These are phyloP conservation scores for Metallyticus violacea DNA, from an alignment of 2,888 invertebrate species.

Conservation along the genomic window DNA sequence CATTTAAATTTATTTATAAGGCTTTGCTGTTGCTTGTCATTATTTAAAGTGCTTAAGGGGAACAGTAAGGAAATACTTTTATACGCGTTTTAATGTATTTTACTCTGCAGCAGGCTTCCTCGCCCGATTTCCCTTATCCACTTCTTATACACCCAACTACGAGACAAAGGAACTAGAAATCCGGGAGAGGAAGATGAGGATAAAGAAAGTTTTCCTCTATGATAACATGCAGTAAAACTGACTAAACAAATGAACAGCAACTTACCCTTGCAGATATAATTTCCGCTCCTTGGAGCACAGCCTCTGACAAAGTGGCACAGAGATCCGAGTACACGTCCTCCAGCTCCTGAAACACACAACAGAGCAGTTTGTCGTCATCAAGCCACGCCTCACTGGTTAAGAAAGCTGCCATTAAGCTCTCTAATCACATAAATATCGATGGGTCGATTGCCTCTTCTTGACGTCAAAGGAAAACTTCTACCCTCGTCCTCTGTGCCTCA, in stretches of 20 bases:
- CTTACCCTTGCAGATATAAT: constrained; percentile 79
- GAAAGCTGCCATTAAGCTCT: background rate
- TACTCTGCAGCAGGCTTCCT: no score
- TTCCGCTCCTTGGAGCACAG: constrained; percentile 83
- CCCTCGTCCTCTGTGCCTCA: background rate
- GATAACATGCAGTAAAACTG: no score
- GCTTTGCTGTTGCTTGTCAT: no score
- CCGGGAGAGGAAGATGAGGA: no score
- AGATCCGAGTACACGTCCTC: constrained; percentile 91
- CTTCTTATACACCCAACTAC: no score
- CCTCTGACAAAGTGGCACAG: constrained; percentile 81
- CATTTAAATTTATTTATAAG: no score
- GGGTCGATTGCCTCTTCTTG: background rate
- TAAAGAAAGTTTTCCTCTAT: no score
- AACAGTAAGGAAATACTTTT: no score
- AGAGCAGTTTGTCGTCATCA: background rate
- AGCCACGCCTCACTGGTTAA: background rate
- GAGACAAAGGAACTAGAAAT: no score
- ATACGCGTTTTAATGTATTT: no score
- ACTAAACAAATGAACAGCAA: constrained; percentile 27
- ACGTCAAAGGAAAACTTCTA: background rate
- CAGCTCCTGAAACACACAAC: constrained; percentile 68
- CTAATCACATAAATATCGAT: background rate
- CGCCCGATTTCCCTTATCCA: no score
- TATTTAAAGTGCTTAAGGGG: no score